These are phyloP conservation scores for Spizaetus ornatus DNA, from an alignment of 2,113 vertebrate genomes.

Conservation along the genomic window DNA sequence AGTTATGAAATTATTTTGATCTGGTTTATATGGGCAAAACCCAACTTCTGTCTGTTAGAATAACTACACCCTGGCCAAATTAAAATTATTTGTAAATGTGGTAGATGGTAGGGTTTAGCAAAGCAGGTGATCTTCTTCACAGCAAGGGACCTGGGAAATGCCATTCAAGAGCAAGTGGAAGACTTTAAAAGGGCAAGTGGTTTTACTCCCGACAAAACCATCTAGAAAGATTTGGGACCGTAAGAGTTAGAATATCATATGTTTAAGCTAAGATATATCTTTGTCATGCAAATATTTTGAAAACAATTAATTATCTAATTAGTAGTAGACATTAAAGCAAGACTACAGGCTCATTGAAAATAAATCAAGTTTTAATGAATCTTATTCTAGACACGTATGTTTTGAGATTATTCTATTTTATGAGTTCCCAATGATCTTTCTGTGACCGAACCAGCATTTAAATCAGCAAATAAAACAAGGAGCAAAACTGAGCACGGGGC, in stretches of 20 bases:
- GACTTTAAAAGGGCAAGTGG: background rate
- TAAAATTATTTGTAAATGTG: background rate
- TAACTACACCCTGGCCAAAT: background rate
- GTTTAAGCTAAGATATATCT: background rate
- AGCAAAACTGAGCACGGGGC: background rate
- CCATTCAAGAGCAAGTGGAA: background rate
- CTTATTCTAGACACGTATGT: background rate
- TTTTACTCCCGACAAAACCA: background rate
- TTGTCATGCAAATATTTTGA: background rate
- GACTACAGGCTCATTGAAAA: background rate
- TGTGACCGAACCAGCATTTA: background rate
- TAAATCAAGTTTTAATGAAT: background rate
- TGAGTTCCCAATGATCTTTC: background rate
- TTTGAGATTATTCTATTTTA: background rate
- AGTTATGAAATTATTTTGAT: conserved; percentile 1
- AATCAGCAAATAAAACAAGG: background rate
- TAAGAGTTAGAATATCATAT: background rate
- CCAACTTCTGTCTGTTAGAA: background rate
- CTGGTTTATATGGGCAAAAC: conserved; percentile 7
- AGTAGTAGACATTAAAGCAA: background rate
- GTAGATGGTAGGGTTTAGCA: background rate
- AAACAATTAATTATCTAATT: background rate
- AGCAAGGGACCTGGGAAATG: background rate
- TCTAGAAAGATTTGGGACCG: background rate
- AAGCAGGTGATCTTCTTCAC: background rate